Conservation (phyloP, 2,888 invertebrate genomes). For the Criorhina ranunculi region DNA sequence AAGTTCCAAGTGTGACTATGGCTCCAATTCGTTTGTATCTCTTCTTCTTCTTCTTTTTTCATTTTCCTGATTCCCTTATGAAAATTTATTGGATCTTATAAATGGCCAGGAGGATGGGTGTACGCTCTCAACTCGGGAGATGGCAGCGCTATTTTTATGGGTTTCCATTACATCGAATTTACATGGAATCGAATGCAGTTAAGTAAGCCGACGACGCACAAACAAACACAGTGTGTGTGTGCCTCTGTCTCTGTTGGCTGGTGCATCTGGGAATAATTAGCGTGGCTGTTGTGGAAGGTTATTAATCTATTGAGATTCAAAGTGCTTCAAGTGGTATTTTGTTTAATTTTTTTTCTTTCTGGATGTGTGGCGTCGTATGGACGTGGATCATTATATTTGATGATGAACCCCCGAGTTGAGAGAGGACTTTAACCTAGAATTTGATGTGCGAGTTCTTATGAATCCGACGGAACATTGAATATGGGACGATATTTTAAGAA, state of each 20-base stretch:
- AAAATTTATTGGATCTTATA: slow-evolving; percentile 75
- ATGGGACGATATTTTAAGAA: no score
- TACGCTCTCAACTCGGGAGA: slow-evolving; percentile 28
- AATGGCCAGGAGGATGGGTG: slow-evolving; percentile 67
- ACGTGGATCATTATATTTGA: slow-evolving; percentile 47
- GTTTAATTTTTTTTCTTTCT: slow-evolving; percentile 24
- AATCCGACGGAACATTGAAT: neutral
- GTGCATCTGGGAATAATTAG: slow-evolving; percentile 70
- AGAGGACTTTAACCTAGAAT: slow-evolving; percentile 6
- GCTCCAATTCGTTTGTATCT: slow-evolving; percentile 2
- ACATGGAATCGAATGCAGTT: slow-evolving; percentile 76
- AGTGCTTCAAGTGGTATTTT: slow-evolving; percentile 57
- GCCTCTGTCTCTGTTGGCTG: slow-evolving; percentile 10
- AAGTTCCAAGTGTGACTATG: slow-evolving; percentile 54
- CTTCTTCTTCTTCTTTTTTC: slow-evolving; percentile 16
- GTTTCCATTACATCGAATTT: slow-evolving; percentile 77
- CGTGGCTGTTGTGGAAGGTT: slow-evolving; percentile 66
- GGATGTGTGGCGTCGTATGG: slow-evolving; percentile 49
- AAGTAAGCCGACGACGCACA: slow-evolving; percentile 52
- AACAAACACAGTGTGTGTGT: slow-evolving; percentile 1
- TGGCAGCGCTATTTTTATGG: slow-evolving; percentile 76
- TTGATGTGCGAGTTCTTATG: slow-evolving; percentile 34
- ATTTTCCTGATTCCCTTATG: slow-evolving; percentile 60
- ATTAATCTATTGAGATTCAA: slow-evolving; percentile 71
- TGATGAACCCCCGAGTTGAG: slow-evolving; percentile 23